These are phyloP conservation scores for Spicauda simplicius DNA, from an alignment of 2,888 invertebrate species.

Conservation along the genomic window DNA sequence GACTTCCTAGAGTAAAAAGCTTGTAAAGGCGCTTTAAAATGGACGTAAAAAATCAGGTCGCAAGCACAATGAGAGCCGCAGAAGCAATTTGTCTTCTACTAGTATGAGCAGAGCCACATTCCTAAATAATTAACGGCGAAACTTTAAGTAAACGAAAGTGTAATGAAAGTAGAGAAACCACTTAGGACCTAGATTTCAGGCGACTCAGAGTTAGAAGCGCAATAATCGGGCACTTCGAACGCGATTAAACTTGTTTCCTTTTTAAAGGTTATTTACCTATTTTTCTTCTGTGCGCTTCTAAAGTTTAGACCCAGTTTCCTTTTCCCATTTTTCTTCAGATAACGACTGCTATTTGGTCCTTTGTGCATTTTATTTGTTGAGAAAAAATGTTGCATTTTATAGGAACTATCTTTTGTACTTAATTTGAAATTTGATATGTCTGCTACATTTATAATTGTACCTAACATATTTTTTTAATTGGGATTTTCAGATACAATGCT, in stretches of 20 bases:
- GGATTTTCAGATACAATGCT: no score
- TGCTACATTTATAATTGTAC: no score
- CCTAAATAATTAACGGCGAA: constrained; percentile 34
- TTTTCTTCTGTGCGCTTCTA: constrained; percentile 10
- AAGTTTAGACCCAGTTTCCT: constrained; percentile 16
- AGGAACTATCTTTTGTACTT: no score
- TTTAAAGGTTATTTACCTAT: constrained; percentile 3
- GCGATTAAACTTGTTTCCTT: constrained; percentile 4
- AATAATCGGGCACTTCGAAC: not conserved
- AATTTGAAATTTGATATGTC: no score
- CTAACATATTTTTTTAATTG: no score
- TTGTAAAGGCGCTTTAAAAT: constrained; percentile 37
- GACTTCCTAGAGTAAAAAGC: constrained; percentile 34
- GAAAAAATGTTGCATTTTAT: no score
- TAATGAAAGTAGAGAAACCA: constrained; percentile 1
- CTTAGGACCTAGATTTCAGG: not conserved
- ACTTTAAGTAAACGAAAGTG: constrained; percentile 4
- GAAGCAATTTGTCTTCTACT: constrained; percentile 40
- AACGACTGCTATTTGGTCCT: constrained; percentile 14
- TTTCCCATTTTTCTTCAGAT: constrained; percentile 16
- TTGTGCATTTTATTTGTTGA: constrained; percentile 26
- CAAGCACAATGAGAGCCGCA: constrained; percentile 37
- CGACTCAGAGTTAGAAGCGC: not conserved
- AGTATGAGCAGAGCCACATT: constrained; percentile 36
- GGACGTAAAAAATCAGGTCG: constrained; percentile 40